Percentiles rank a stretch among this genome's conserved stretches.
These are phyloP conservation scores for Parauchenoglanis ngamensis DNA, from an alignment of 2,797 vertebrate species.

Conservation along the genomic window DNA sequence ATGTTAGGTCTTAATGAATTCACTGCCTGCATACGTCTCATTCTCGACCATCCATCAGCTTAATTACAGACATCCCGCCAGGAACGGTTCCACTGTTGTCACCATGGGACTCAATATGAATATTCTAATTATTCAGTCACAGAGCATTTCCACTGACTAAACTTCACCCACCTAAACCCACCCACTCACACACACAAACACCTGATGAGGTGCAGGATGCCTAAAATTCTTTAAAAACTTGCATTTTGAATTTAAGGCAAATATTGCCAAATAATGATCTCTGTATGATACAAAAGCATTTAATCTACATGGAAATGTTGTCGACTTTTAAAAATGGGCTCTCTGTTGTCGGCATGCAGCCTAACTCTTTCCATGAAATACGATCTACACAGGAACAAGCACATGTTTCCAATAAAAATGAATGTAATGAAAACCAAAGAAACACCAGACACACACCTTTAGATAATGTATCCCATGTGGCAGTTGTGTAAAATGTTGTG, in stretches of 20 bases:
- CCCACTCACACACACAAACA: conserved; percentile 7
- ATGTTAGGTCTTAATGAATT: conserved; percentile 47
- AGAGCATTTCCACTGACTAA: conserved; percentile 45
- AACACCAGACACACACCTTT: conserved; percentile 66
- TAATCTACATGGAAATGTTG: background rate
- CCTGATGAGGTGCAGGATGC: too few species aligned
- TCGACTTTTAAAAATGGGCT: background rate
- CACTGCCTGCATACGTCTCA: conserved; percentile 46
- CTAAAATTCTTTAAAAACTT: background rate
- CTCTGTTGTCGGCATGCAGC: background rate
- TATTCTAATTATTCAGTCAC: conserved; percentile 54
- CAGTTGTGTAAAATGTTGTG: conserved; percentile 60
- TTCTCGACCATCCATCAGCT: conserved; percentile 50
- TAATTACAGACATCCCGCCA: conserved; percentile 51
- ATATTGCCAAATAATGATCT: conserved; percentile 30
- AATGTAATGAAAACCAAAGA: conserved; percentile 61
- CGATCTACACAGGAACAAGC: conserved; percentile 58
- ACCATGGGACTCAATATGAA: conserved; percentile 51
- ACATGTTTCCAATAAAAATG: conserved; percentile 74
- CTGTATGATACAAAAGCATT: background rate
- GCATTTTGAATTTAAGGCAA: background rate
- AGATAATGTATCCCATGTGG: conserved; percentile 74
- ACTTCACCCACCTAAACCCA: conserved; percentile 24
- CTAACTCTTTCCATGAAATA: conserved; percentile 51
- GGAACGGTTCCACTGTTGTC: conserved; percentile 27